Conservation (phyloP, 2,113 vertebrate genomes). For the Malurus alboscapulatus region DNA sequence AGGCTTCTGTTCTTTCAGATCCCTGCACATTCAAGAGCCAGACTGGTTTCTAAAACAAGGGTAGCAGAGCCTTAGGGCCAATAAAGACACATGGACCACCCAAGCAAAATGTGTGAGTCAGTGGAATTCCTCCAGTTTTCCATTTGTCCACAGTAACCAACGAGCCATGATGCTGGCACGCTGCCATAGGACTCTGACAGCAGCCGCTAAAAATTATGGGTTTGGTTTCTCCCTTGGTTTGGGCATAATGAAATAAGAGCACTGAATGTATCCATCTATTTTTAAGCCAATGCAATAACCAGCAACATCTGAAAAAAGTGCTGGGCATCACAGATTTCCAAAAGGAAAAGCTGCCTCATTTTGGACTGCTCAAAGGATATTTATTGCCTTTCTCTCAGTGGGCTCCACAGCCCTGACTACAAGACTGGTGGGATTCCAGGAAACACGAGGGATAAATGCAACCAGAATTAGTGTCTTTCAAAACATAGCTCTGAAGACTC, state of each 20-base stretch:
- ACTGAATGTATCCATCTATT: background rate
- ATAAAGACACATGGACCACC: background rate
- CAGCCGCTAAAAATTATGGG: background rate
- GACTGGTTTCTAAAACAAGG: background rate
- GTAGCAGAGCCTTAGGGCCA: background rate
- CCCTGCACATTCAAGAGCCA: background rate
- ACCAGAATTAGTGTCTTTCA: background rate
- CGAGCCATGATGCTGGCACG: background rate
- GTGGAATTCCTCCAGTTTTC: background rate
- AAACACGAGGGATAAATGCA: background rate
- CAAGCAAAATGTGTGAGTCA: background rate
- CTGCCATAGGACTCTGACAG: conserved; percentile 11
- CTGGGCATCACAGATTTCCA: background rate
- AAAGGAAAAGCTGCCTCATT: background rate
- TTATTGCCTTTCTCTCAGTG: background rate
- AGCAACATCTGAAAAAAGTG: background rate
- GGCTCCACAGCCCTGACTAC: background rate
- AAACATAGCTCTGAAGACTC: background rate
- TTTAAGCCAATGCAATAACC: background rate
- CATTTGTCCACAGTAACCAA: background rate
- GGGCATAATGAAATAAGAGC: background rate
- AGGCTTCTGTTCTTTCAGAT: background rate
- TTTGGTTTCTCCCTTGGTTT: background rate
- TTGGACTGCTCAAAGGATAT: background rate
- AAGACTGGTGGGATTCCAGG: background rate